These are phyloP conservation scores for Psix sp. DNA, from an alignment of 1,140 invertebrate genomes.

Conservation along the genomic window DNA sequence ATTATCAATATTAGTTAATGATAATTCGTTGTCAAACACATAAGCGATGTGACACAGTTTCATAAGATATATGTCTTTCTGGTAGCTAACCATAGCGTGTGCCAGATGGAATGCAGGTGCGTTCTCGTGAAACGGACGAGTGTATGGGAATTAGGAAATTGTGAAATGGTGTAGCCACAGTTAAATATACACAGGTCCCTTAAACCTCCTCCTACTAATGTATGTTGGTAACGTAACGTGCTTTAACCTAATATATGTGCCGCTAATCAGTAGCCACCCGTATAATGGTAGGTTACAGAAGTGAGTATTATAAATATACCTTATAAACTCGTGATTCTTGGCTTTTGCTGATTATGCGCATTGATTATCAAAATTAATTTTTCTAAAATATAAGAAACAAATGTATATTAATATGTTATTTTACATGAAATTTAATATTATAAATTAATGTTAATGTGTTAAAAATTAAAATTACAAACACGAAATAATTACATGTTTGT, in stretches of 20 bases:
- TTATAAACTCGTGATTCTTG: constrained; percentile 38
- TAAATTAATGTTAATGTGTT: no score
- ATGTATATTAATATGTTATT: no score
- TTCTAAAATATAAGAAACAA: no score
- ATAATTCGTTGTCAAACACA: no score
- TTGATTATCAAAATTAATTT: no score
- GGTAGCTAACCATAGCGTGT: constrained; percentile 48
- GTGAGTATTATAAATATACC: constrained; percentile 35
- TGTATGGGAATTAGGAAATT: constrained; percentile 64
- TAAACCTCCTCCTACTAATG: constrained; percentile 58
- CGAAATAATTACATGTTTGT: no score
- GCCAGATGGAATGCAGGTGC: constrained; percentile 60
- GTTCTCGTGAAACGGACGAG: constrained; percentile 52
- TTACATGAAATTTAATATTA: no score
- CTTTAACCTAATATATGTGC: constrained; percentile 52
- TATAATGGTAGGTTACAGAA: constrained; percentile 61
- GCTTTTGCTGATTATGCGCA: no score
- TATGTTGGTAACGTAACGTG: constrained; percentile 62
- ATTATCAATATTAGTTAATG: no score
- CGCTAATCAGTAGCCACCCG: constrained; percentile 58
- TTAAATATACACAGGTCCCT: constrained; percentile 58
- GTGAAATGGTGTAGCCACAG: constrained; percentile 50
- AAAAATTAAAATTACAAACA: no score
- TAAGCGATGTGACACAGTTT: constrained; percentile 32
- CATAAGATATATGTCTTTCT: constrained; percentile 37